A percentile compares a stretch with the other conserved stretches of the same genome.
phyloP scores from a whole-genome alignment of 2,888 invertebrate genomes.

The Pristionchus mayeri region DNA sequence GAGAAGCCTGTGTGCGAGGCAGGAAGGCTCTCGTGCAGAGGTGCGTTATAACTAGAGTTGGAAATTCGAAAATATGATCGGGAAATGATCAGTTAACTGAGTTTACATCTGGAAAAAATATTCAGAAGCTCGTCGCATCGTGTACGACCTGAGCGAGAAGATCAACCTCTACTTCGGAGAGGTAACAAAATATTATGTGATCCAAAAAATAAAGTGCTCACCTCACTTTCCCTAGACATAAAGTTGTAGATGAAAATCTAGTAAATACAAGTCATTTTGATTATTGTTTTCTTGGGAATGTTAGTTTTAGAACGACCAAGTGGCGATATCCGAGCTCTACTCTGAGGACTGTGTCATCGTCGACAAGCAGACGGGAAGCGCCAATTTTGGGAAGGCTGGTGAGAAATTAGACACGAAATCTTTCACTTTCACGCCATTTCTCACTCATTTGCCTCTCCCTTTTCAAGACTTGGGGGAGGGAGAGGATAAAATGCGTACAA shows the following conservation, averaged over 20 bases:
- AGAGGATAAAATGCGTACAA: no score
- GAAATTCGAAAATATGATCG: not conserved
- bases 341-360: slow-evolving; percentile 2
- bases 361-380: slow-evolving; percentile 14
- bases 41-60: not conserved
- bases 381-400: not conserved
- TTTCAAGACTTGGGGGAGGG: no score
- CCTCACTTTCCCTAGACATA: not conserved
- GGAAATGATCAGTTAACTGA: not conserved
- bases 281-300: not conserved
- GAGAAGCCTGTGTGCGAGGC: not conserved
- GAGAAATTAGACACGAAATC: no score
- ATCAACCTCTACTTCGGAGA: slow-evolving; percentile 34
- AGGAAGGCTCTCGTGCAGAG: not conserved
- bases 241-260: not conserved
- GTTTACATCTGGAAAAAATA: no score
- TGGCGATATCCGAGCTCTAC: slow-evolving; percentile 12
- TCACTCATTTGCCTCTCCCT: no score
- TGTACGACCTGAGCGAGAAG: not conserved
- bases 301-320: not conserved
- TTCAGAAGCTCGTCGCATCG: not conserved
- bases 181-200: not conserved
- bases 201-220: not conserved
- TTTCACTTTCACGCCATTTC: no score
- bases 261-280: not conserved